Conservation (phyloP, 1,140 invertebrate species). For the Magallana angulata region DNA sequence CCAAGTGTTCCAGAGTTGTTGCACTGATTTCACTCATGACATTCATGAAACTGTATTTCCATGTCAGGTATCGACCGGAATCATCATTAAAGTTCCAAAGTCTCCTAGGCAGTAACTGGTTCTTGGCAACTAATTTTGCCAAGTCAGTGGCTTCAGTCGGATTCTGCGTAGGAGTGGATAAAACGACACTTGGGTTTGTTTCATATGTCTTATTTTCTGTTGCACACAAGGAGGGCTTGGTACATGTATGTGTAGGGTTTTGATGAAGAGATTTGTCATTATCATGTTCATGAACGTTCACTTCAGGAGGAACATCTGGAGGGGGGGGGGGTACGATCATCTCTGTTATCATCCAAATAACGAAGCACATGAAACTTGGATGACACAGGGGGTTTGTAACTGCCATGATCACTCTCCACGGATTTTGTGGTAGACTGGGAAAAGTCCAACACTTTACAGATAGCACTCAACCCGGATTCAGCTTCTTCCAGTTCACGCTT, state of each 20-base stretch:
- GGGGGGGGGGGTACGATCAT: background rate
- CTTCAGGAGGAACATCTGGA: background rate
- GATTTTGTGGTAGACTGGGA: background rate
- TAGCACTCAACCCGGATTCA: conserved; percentile 1
- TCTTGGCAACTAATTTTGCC: conserved; percentile 32
- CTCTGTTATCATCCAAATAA: conserved; percentile 4
- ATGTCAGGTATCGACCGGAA: conserved; percentile 35
- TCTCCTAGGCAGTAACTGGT: conserved; percentile 25
- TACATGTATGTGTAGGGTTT: background rate
- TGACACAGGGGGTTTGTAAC: background rate
- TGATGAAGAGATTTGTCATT: background rate
- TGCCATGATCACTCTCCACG: background rate
- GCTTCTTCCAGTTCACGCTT: conserved; percentile 39
- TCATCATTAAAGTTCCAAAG: conserved; percentile 28
- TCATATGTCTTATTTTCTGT: background rate
- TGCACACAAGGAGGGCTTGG: background rate
- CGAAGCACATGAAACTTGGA: background rate
- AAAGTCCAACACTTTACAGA: conserved; percentile 4
- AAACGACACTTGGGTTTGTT: background rate
- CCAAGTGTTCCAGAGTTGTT: conserved; percentile 36
- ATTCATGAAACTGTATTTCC: conserved; percentile 45
- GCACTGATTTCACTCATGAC: conserved; percentile 43
- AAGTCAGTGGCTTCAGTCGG: background rate
- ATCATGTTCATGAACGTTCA: background rate
- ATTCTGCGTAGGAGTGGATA: background rate